Evolutionary conservation across 2,113 vertebrate genomes (phyloP), one percentile per base, ranked within the genome.

Genomic region (Calonectris borealis): DNA sequence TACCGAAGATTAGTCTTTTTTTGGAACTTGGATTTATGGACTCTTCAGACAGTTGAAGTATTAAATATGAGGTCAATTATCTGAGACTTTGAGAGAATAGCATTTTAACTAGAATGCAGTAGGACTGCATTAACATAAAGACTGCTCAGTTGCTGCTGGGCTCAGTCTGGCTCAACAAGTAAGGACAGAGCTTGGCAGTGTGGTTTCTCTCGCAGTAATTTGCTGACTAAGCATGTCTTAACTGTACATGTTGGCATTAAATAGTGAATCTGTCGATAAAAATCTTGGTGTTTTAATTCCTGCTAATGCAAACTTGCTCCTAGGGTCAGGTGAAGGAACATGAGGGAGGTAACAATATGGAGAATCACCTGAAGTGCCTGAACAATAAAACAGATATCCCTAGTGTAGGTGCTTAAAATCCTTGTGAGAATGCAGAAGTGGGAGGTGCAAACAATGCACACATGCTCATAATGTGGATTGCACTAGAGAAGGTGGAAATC

Each of bases 121-220:
- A 65, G 70, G 42, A 73, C 31, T 87, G 44, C 38, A 15, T 69
- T 82, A 72, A 32, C 70, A 51, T 76, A 61, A 92, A 72, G 27
- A 38, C 44, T 87, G 70, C 75, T 83, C 16, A 29, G 26, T 66
- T 86, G 75, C 88, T 96, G 54, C 80, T 93, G 91, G 86, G 64
- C 84, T 90, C 64, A 60, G 44, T 38, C 48, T 94, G 52, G 27
- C 86, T 92, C 62, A 75, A 76, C 16, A 51, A n/a, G 77, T n/a
- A 54, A 54, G 68, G 66, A 3, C 44, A 75, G 71, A 71, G 44
- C 60, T 83, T 88, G 52, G 72, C 72, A 86, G 21, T 66, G 26
- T 32, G 18, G 79, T 48, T 93, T 52, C 38, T 84, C 60, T 48
- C 4, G 4, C 44, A 64, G 32, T 62, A 77, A 22, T 79, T 71